A percentile compares a stretch with the other conserved stretches of the same genome.
These are phyloP conservation scores for Orthosia cruda DNA, from an alignment of 2,888 invertebrate genomes.

Conservation along the genomic window DNA sequence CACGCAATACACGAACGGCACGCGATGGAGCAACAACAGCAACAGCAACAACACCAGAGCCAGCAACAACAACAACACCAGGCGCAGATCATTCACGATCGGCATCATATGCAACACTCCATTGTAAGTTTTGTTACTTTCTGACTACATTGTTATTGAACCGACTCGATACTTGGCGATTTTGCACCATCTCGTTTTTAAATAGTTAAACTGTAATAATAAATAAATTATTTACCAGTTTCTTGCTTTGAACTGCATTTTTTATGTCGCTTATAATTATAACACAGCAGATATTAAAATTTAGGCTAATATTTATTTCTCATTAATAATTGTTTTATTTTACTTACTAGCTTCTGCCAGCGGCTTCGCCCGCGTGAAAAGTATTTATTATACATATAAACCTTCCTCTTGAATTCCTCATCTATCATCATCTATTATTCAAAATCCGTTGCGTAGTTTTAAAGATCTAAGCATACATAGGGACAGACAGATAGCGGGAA, in stretches of 20 bases:
- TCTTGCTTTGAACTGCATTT: not conserved
- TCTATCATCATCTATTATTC: no score
- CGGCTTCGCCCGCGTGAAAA: no score
- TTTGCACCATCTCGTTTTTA: no score
- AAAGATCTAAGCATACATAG: no score
- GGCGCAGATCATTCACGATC: conserved; percentile 74
- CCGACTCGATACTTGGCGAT: not conserved
- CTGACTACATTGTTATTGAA: conserved; percentile 37
- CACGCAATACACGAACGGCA: conserved; percentile 85
- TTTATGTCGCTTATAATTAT: not conserved
- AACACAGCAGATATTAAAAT: not conserved
- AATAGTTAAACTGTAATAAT: no score
- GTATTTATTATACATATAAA: no score
- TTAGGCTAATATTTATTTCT: not conserved
- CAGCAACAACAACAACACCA: conserved; percentile 73
- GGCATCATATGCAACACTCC: conserved; percentile 69
- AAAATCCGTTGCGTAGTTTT: no score
- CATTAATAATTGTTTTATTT: not conserved
- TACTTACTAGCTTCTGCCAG: no score
- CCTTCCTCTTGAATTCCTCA: no score
- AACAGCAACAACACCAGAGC: conserved; percentile 75
- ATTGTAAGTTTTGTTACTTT: conserved; percentile 69
- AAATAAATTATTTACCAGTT: no score
- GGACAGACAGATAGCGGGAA: no score
- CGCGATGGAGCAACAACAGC: conserved; percentile 81